Evolutionary conservation across 1,140 invertebrate species (phyloP).

Genomic region (Drosophila pruinosa): DNA sequence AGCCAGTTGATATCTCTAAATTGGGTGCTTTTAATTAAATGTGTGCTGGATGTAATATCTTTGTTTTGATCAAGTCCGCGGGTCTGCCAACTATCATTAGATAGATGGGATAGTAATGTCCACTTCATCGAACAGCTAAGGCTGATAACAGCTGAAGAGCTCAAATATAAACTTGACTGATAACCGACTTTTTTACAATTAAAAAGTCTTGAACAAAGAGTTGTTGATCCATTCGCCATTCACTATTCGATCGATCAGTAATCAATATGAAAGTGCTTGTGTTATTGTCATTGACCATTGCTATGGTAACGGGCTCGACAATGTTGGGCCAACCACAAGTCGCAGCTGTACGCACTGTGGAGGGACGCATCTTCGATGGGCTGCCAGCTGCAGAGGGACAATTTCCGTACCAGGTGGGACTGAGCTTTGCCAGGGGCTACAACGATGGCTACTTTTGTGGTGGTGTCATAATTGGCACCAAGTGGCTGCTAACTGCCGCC

Average conservation of each 20-base stretch:
- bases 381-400: slow-evolving; percentile 60
- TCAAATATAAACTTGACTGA: not conserved
- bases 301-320: not conserved
- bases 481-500: slow-evolving; percentile 85
- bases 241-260: slow-evolving; percentile 1
- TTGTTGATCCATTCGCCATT: too few relatives aligned
- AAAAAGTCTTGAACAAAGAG: too few relatives aligned
- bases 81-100: not conserved
- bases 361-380: slow-evolving; percentile 42
- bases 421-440: slow-evolving; percentile 62
- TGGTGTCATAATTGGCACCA: slow-evolving; percentile 84
- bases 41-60: too few relatives aligned
- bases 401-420: slow-evolving; percentile 83
- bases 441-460: slow-evolving; percentile 83
- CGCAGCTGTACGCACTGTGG: not conserved
- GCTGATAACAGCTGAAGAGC: not conserved
- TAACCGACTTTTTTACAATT: too few relatives aligned
- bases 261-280: slow-evolving; percentile 36
- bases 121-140: not conserved
- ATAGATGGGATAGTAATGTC: not conserved
- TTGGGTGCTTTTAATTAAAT: too few relatives aligned
- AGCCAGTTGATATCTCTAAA: too few relatives aligned
- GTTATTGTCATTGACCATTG: slow-evolving; percentile 22
- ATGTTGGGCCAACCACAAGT: not conserved
- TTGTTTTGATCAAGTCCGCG: too few relatives aligned